Base-by-base conservation (phyloP, 2,113 vertebrate species). In the Rhineura floridana region DNA sequence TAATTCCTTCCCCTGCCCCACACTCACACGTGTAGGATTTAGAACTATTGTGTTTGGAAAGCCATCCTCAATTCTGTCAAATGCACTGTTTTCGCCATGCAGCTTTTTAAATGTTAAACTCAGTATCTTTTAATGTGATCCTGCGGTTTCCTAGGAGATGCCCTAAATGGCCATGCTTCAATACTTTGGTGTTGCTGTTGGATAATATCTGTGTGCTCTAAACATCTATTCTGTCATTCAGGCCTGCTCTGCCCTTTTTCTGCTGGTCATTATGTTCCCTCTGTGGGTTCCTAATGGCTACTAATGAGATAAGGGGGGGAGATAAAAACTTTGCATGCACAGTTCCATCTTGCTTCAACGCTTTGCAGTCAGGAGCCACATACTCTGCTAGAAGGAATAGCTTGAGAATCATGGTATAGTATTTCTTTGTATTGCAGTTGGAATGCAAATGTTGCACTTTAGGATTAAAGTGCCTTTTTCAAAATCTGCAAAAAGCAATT, bases 91-190 rank as follows among this genome's bases (percentile, higher is more conserved):
- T 95, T 96, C 95, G 75, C 91, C 92, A 92, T 93, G 94, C 90
- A 96, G 95, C 91, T 96, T 94, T 94, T 96, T 96, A 96, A 94
- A 96, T 95, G 95, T 95, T 95, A 95, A 91, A 91, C 95, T 95
- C 96, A 96, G 93, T 96, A 95, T 96, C 94, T 96, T 94, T 93
- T 91, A 90, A 95, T 95, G 93, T 94, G 96, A 96, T 97, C 96
- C 94, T 95, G 96, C 96, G 96, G 97, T 97, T 97, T 97, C 97
- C 96, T 97, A 97, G 96, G 96, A 97, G 96, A 97, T 96, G 96
- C 94, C 96, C 96, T 96, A 96, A 93, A 95, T 79, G 93, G 95
- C 95, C 94, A 95, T 91, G 94, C 94, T 94, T 77, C 92, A 92
- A 89, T 83, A 84, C 94, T 95, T 91, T 91, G 95, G 95, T 94